Percentiles rank a stretch among this genome's conserved stretches.
These are phyloP conservation scores for Tenrec ecaudatus DNA, from an alignment of 2,113 vertebrate genomes.

Conservation along the genomic window DNA sequence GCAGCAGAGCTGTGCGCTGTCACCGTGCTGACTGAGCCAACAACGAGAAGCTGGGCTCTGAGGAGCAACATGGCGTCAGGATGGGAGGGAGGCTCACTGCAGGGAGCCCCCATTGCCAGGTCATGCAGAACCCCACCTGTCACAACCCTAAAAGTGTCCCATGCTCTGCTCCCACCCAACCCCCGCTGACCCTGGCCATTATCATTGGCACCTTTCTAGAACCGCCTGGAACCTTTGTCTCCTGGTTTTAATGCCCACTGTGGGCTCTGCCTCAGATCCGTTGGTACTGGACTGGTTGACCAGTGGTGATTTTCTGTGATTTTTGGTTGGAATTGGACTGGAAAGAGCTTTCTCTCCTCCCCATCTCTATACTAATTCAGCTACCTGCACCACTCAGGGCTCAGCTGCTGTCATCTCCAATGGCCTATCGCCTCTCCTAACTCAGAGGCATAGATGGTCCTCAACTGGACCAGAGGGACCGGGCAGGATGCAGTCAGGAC, in stretches of 20 bases:
- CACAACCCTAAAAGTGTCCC: background rate
- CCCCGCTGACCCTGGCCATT: background rate
- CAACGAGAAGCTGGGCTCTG: too few relatives aligned
- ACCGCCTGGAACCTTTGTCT: background rate
- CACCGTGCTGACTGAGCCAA: too few relatives aligned
- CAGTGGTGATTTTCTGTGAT: background rate
- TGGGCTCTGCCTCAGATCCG: background rate
- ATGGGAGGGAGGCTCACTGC: too few relatives aligned
- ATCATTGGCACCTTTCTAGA: background rate
- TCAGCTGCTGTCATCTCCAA: too few relatives aligned
- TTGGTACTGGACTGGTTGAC: background rate
- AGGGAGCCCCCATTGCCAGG: background rate
- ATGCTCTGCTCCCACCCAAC: background rate
- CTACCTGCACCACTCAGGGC: background rate
- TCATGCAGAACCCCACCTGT: background rate
- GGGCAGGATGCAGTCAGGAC: background rate
- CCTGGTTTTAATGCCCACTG: accelerated
- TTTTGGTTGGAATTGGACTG: background rate
- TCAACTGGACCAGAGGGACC: accelerated
- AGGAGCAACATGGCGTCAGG: too few relatives aligned
- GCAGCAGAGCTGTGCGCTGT: too few relatives aligned
- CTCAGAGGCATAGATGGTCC: background rate
- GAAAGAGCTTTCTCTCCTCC: background rate
- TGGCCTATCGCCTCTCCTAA: accelerated
- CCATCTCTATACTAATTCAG: background rate